These are phyloP conservation scores for Macaca mulatta DNA, from an alignment of 2,113 vertebrate genomes.

Conservation along the genomic window DNA sequence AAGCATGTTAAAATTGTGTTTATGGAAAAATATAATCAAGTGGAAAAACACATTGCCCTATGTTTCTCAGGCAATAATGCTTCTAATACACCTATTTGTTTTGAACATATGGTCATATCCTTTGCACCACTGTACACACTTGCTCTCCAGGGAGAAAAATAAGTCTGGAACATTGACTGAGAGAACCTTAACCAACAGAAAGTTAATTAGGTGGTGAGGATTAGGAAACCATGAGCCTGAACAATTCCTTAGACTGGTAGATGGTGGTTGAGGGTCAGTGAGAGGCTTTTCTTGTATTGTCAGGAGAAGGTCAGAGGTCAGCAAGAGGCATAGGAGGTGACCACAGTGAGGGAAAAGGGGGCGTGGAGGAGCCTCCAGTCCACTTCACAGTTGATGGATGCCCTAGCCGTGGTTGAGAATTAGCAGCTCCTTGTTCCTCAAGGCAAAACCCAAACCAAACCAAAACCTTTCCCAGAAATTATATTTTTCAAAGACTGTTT, in stretches of 20 bases:
- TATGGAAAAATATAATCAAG: neutral
- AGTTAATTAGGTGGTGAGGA: neutral
- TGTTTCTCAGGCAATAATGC: neutral
- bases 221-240: neutral
- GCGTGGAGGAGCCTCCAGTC: rapidly evolving
- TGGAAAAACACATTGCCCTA: neutral
- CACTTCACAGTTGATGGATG: rapidly evolving
- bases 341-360: rapidly evolving
- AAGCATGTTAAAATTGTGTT: neutral
- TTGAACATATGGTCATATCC: neutral
- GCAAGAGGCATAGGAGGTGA: rapidly evolving
- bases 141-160: neutral
- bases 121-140: neutral
- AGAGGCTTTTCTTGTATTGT: rapidly evolving
- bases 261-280: rapidly evolving
- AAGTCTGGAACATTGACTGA: neutral
- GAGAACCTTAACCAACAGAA: neutral
- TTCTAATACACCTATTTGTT: neutral
- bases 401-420: rapidly evolving
- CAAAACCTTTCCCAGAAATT: neutral
- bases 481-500: neutral
- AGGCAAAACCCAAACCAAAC: neutral
- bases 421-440: neutral
- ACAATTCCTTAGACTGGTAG: rapidly evolving
- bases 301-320: too few relatives aligned